Conservation (phyloP, 2,113 vertebrate species). For the Jaculus jaculus region DNA sequence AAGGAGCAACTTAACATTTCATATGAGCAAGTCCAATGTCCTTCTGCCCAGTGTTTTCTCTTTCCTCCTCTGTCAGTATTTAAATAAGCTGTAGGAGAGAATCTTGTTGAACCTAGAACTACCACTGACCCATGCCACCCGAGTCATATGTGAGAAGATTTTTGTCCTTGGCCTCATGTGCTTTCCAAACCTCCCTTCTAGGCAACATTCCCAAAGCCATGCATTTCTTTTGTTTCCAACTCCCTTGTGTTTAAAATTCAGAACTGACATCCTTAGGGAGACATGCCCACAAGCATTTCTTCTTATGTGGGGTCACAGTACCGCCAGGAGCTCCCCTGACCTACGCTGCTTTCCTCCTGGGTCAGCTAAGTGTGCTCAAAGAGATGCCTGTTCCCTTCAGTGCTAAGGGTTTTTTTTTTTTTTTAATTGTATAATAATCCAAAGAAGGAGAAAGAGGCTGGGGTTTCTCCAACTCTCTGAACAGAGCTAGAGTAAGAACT, state of each 20-base stretch:
- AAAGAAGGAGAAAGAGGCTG: background rate
- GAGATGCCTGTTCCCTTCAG: background rate
- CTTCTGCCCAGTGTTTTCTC: background rate
- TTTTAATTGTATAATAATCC: background rate
- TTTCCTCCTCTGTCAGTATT: background rate
- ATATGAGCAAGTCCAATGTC: conserved; percentile 27
- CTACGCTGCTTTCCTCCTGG: conserved; percentile 35
- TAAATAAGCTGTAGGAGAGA: conserved; percentile 47
- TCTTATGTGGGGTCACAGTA: background rate
- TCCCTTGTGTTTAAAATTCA: conserved; percentile 21
- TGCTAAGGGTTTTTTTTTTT: background rate
- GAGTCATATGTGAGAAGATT: conserved; percentile 26
- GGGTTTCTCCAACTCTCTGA: background rate
- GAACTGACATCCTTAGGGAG: conserved; percentile 42
- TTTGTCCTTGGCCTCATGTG: conserved; percentile 58
- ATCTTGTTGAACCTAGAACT: conserved; percentile 66
- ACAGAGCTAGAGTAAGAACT: background rate
- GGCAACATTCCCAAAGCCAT: conserved; percentile 25
- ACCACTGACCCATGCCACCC: conserved; percentile 40
- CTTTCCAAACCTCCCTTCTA: conserved; percentile 65
- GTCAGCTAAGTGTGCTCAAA: conserved; percentile 44
- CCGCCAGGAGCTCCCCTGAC: conserved; percentile 33
- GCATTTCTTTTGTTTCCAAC: conserved; percentile 58
- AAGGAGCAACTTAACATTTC: conserved; percentile 70
- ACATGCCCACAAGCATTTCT: conserved; percentile 35